Conservation (phyloP, 2,888 invertebrate genomes). For the Mylabris sibirica region DNA sequence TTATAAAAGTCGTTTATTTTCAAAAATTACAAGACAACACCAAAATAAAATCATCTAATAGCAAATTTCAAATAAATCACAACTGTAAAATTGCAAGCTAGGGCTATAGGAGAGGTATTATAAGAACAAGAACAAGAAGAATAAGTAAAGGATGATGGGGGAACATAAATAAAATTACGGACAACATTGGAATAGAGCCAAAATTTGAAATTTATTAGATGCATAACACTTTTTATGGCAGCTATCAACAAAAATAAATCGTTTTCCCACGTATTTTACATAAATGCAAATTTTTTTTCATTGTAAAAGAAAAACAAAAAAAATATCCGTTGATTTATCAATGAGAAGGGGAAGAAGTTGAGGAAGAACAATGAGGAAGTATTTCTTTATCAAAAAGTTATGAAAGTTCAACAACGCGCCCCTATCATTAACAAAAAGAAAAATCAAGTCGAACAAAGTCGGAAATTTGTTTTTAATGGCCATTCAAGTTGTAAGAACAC, state of each 20-base stretch:
- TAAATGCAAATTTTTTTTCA: constrained; percentile 10
- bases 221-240: constrained; percentile 34
- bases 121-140: too few relatives aligned
- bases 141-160: background rate
- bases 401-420: background rate
- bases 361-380: background rate
- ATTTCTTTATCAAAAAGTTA: background rate
- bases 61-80: background rate
- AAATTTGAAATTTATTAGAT: constrained; percentile 33
- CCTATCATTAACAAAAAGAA: constrained; percentile 19
- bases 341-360: too few relatives aligned
- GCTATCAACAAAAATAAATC: constrained; percentile 34
- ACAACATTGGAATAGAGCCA: constrained; percentile 32
- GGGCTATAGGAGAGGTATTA: too few relatives aligned
- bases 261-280: constrained; percentile 26
- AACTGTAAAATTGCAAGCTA: background rate
- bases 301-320: background rate
- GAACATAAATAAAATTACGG: constrained; percentile 33
- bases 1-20: too few relatives aligned
- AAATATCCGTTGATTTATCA: too few relatives aligned
- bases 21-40: too few relatives aligned
- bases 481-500: constrained; percentile 16
- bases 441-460: background rate
- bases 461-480: constrained; percentile 27
- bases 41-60: background rate